Evolutionary conservation across 2,888 invertebrate genomes (phyloP), one percentile per base, ranked within the genome.

Genomic region (Entomobrya proxima): DNA sequence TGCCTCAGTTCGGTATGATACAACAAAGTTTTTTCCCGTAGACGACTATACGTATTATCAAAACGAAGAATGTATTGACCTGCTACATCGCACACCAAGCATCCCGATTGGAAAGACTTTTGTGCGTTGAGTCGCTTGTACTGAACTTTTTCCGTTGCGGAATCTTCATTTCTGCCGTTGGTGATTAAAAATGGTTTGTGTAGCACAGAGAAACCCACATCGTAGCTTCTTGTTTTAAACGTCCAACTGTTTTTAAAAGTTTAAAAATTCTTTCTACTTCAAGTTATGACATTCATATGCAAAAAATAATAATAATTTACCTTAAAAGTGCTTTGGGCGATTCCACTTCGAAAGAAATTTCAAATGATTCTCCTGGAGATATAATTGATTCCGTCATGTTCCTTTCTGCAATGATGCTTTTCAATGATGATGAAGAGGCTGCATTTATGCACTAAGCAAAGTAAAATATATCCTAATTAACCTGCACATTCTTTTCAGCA

Each of bases 21-120:
- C 27, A 77, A 37, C 3, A 88, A 18, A 11, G 58, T 72, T 47
- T 88, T 88, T 11, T 50, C 58, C 11, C 88, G 76, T 3, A 88
- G 21, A 37, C 77, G 32, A 47, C 87, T 88, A 79, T 86, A 88
- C 0, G 81, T 64, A 50, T 88, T 88, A 52, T 84, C 83, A 55
- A 84, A 84, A 0, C 40, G 50, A 5, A 69, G 21, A 5, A 61
- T 35, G 18, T 85, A 87, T 13, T 47, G 69, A 13, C 82, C 84
- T 21, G 82, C 37, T 7, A 15, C 30, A 0, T 85, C 82, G 52
- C 85, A 85, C 24, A 78, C n/a, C 9, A 85, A 21, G 15, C 76
- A 76, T 24, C 80, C 81, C 35, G 80, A 76, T 13, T 86, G 74
- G 0, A 67, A 4, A 0, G 44, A 13, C 32, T 85, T 87, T 9